Percentiles rank a stretch among this genome's conserved stretches.
phyloP scores from a whole-genome alignment of 2,113 vertebrate genomes.

The Petromus typicus region DNA sequence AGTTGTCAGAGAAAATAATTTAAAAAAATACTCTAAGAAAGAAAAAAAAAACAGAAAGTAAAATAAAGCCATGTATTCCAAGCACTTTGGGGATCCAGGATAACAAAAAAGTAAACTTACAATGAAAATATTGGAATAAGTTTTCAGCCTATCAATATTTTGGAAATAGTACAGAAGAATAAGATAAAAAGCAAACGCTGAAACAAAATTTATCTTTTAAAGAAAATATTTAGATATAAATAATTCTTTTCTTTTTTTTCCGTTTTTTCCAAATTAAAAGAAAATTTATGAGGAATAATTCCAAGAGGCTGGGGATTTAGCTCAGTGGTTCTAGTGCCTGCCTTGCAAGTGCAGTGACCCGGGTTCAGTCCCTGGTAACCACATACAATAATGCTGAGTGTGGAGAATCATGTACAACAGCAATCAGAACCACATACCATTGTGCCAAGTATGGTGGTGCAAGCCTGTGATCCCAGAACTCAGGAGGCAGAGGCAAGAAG shows the following conservation, averaged over 20 bases:
- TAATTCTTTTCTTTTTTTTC: background rate
- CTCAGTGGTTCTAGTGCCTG: too few relatives aligned
- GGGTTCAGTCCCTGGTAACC: too few relatives aligned
- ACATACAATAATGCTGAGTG: too few relatives aligned
- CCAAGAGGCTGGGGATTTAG: too few relatives aligned
- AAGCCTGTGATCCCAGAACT: too few relatives aligned
- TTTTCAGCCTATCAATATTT: background rate
- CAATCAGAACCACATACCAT: too few relatives aligned
- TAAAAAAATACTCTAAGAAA: background rate
- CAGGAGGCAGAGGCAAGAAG: too few relatives aligned
- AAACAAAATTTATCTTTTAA: background rate
- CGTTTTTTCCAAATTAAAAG: background rate
- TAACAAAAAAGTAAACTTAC: background rate
- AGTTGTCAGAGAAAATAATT: background rate
- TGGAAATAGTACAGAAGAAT: background rate
- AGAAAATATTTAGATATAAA: background rate
- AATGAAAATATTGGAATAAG: background rate
- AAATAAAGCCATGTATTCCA: background rate
- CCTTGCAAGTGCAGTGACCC: too few relatives aligned
- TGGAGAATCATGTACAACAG: too few relatives aligned
- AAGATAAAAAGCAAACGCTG: background rate
- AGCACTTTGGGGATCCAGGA: background rate
- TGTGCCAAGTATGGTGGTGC: too few relatives aligned
- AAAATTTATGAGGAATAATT: constrained; percentile 7
- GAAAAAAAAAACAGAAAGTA: background rate